Evolutionary conservation across 2,888 invertebrate genomes (phyloP).

Genomic region (Nasonia oneida): DNA sequence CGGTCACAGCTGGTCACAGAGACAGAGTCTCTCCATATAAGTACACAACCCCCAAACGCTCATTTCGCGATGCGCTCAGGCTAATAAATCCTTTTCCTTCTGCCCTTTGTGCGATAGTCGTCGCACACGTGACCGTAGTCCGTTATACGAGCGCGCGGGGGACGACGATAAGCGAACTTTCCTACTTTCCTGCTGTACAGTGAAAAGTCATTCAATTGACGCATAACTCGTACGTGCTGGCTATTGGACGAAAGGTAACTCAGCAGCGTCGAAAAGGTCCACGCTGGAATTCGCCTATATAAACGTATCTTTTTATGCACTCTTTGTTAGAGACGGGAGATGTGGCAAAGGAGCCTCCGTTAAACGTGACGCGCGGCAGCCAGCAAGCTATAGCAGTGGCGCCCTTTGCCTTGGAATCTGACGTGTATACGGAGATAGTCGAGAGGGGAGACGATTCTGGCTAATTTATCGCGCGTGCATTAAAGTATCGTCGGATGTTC

Average conservation of each 20-base stretch:
- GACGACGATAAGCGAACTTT: conserved; percentile 1
- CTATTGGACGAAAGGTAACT: not conserved
- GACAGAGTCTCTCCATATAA: no score
- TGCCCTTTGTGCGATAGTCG: no score
- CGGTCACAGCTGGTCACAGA: no score
- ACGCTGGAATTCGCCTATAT: not conserved
- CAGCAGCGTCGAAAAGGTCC: no score
- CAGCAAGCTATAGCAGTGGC: not conserved
- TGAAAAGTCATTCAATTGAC: conserved; percentile 23
- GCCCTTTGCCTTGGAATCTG: conserved; percentile 52
- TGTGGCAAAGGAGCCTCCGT: conserved; percentile 9
- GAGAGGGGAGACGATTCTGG: not conserved
- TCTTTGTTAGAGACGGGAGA: conserved; percentile 36
- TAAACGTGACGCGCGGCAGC: no score
- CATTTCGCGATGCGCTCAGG: conserved; percentile 16
- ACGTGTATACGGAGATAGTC: not conserved
- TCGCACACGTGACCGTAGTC: not conserved
- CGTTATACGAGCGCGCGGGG: conserved; percentile 8
- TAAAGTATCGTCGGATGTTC: not conserved
- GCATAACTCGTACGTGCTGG: no score
- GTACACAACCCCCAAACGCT: no score
- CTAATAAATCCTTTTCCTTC: conserved; percentile 42
- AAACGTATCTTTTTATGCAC: conserved; percentile 20
- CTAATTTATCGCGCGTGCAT: conserved; percentile 36
- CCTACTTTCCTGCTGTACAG: not conserved